Evolutionary conservation across 1,140 invertebrate species (phyloP), one percentile per base, ranked within the genome.

Genomic region (Sitodiplosis mosellana): DNA sequence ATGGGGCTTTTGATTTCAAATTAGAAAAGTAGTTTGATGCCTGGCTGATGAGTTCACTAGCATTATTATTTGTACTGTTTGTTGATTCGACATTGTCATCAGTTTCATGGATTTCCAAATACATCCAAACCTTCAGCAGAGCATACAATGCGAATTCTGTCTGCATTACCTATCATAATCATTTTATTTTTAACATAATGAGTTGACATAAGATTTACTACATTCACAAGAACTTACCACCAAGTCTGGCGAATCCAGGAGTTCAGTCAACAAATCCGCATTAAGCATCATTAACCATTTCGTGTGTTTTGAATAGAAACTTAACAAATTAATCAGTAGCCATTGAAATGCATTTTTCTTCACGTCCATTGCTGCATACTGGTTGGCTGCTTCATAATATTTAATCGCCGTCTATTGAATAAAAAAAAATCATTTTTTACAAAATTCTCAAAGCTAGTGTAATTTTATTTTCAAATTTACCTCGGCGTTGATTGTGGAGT

Each of bases 111-210:
- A 69, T 47, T 48, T 65, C 63, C 15, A 77, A 49, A 50, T 72
- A 78, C 49, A 76, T 66, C 81, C 82, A 85, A 22, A 73, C 69
- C 44, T 80, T 75, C 14, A 87, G 59, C 59, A 86, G 64, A 49
- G 78, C 75, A 54, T 87, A 87, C 33, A 87, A 63, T 36, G 82
- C 82, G 59, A 83, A 84, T 65, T 88, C 84, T 3, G 83, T 85
- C 61, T 87, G 83, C 64, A 85, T 76, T 1, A n/a, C n/a, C n/a
- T n/a, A n/a, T n/a, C n/a, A n/a, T n/a, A n/a, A n/a, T n/a, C n/a
- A n/a, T n/a, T n/a, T n/a, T n/a, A n/a, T n/a, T n/a, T n/a, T n/a
- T n/a, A n/a, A n/a, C n/a, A n/a, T n/a, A n/a, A n/a, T n/a, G n/a
- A n/a, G n/a, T n/a, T n/a, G n/a, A n/a, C n/a, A n/a, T n/a, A n/a